Evolutionary conservation across 2,888 invertebrate genomes (phyloP), one percentile per base, ranked within the genome.

Genomic region (Neoitamus cyanurus): DNA sequence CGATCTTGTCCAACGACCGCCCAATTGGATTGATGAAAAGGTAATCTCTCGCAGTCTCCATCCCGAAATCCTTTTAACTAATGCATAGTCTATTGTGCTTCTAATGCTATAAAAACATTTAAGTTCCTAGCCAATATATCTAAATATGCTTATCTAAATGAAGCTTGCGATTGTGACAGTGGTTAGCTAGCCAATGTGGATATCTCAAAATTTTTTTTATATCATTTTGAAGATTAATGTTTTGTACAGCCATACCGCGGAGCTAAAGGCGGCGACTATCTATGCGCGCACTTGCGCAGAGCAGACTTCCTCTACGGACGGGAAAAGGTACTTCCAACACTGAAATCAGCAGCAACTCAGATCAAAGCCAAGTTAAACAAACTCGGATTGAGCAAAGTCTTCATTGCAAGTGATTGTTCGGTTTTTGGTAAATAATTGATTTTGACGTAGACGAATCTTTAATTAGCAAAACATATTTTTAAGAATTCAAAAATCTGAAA

Each of bases 231-330:
- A 25, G 25, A 58, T 58, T 58, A 20, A 25, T 58, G 25, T 58
- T 58, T 20, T 15, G 58, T 58, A 85, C 86, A 93, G 91, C 89
- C 90, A 0, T 91, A 90, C 86, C 91, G 93, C 86, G 90, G 90
- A 87, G 93, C 94, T 0, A 88, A 88, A 82, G 95, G 96, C 80
- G 94, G 94, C 0, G 94, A 95, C 0, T 99, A 97, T 90, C 86
- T 99, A 7, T 94, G 95, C 70, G 94, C 96, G 0, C 99, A 99
- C 91, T 93, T 98, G 90, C 93, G 99, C 87, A 92, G 99, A 83
- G 94, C 94, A 86, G 99, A 99, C 92, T 99, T 99, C 91, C 92
- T 97, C 0, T 92, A 93, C 73, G 95, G 96, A 1, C 93, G 97
- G 84, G 92, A 93, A 25, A 93, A 94, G 5, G 94, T 96, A 83